phyloP scores from a whole-genome alignment of 2,113 vertebrate genomes.

The Macaca mulatta region DNA sequence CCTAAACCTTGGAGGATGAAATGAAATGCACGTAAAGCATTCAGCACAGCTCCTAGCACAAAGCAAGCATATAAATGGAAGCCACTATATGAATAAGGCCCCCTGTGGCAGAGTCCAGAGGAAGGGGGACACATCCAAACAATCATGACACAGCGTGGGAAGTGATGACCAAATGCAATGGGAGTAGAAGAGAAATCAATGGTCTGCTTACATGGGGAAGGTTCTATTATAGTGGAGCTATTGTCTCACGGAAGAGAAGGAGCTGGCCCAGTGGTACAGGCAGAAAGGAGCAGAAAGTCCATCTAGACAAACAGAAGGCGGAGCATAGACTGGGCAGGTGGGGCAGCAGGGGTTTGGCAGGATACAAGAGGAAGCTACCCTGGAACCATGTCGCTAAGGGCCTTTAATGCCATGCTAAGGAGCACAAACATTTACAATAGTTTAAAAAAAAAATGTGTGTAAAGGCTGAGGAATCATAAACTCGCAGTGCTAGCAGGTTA shows the following conservation, averaged over 20 bases:
- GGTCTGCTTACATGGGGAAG: background rate
- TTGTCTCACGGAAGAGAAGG: background rate
- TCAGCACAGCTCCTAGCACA: background rate
- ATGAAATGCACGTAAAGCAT: background rate
- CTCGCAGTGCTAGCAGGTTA: background rate
- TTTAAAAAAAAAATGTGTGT: background rate
- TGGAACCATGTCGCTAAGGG: background rate
- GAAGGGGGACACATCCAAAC: background rate
- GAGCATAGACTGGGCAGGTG: background rate
- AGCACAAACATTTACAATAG: background rate
- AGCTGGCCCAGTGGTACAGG: background rate
- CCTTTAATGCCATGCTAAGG: background rate
- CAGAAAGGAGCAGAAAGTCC: background rate
- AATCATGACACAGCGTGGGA: constrained; percentile 23
- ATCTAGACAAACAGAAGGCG: background rate
- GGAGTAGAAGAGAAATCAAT: constrained; percentile 21
- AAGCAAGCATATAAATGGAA: background rate
- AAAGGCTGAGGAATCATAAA: background rate
- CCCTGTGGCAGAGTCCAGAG: background rate
- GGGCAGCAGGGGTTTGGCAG: background rate
- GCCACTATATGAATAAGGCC: background rate
- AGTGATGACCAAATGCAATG: constrained; percentile 6
- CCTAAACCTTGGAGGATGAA: background rate
- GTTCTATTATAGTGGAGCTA: background rate
- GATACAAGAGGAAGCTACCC: background rate